Evolutionary conservation across 2,113 vertebrate genomes (phyloP), one percentile per base, ranked within the genome.

Genomic region (Pelecanus crispus): DNA sequence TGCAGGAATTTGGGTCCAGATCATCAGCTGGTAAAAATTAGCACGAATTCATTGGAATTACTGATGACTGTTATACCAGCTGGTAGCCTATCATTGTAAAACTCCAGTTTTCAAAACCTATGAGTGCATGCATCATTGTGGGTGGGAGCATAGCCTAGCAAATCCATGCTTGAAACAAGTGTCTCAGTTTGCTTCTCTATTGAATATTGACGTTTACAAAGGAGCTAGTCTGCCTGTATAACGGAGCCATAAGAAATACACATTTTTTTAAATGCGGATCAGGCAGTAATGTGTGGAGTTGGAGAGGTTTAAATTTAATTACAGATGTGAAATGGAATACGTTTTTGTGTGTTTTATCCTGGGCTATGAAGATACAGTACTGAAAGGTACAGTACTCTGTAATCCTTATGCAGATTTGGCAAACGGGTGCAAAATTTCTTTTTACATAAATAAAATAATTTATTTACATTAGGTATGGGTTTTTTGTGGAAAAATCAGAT

Each of bases 381-480:
- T 53, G 53, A 68, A 62, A 80, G 36, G 8, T 50, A 65, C 8
- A 61, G 47, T 45, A 17, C 21, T 62, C 19, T 55, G 11, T 58
- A 53, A 28, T 70, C 32, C 28, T 71, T 31, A 17, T 17, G 40
- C 38, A 83, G 63, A n/a, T 67, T 70, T 74, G 47, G 45, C 15
- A 88, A 45, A 91, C 32, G 31, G 24, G 3, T 56, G 7, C 22
- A 63, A 34, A 63, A 47, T 63, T 90, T n/a, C 5, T 55, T 81
- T 49, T 59, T 40, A 42, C 22, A 31, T 38, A 65, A 75, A 56
- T 49, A 11, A 36, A 55, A 31, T 49, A 0, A 25, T 40, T 72
- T 12, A 47, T 50, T 88, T 91, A 55, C 0, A 0, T 61, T 21
- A 75, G 25, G 11, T 50, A 13, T 36, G 12, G 22, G 4, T 6